phyloP scores from a whole-genome alignment of 2,888 invertebrate genomes.

The Doris montereyensis region DNA sequence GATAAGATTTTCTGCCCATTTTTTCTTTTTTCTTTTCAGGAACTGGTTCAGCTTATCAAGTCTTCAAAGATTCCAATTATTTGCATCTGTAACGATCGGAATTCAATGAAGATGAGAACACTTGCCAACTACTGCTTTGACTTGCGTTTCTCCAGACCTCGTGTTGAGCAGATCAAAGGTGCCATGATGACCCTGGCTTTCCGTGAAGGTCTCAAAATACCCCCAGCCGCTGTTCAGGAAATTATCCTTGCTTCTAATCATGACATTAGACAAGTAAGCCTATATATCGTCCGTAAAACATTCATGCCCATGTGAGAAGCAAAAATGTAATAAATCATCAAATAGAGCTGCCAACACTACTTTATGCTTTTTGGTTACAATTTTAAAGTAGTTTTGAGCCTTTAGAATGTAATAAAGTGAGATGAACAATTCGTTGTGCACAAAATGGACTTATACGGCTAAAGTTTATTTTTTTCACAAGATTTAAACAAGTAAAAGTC shows the following conservation, averaged over 20 bases:
- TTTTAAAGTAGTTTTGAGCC: too few species aligned
- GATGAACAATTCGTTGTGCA: too few species aligned
- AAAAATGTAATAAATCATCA: too few species aligned
- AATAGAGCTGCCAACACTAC: too few species aligned
- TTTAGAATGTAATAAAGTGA: too few species aligned
- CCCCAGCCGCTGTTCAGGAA: constrained; percentile 83
- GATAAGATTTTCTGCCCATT: not conserved
- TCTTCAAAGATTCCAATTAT: constrained; percentile 77
- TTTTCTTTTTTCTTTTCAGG: constrained; percentile 75
- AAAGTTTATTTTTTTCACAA: too few species aligned
- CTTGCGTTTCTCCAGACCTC: constrained; percentile 86
- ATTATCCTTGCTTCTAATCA: constrained; percentile 90
- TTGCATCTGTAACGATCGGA: constrained; percentile 96
- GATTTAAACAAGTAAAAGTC: too few species aligned
- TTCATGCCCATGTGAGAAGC: too few species aligned
- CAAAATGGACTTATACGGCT: too few species aligned
- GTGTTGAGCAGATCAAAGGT: constrained; percentile 90
- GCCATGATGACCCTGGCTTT: constrained; percentile 92
- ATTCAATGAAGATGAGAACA: constrained; percentile 91
- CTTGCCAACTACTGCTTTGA: constrained; percentile 96
- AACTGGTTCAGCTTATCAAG: constrained; percentile 93
- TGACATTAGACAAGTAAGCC: constrained; percentile 89
- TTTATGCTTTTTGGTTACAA: too few species aligned
- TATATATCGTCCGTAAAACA: too few species aligned
- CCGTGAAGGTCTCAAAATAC: constrained; percentile 89